Percentiles rank a stretch among this genome's conserved stretches.
Evolutionary conservation across 2,888 invertebrate genomes (phyloP).

Genomic region (Schrankia costaestrigalis): DNA sequence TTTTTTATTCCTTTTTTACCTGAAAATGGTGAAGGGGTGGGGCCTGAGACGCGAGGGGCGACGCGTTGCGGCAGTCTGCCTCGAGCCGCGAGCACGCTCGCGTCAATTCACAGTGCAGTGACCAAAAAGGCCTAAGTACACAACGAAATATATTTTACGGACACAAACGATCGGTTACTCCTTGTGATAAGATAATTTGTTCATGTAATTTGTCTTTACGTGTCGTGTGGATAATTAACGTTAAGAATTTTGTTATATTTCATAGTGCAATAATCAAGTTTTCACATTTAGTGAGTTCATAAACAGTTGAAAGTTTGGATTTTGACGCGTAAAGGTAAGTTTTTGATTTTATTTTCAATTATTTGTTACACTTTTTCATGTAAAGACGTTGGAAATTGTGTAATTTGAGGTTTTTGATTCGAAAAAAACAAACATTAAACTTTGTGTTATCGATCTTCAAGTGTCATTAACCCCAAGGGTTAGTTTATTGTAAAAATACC

Average conservation of each 20-base stretch:
- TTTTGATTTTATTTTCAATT: constrained; percentile 12
- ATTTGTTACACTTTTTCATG: constrained; percentile 1
- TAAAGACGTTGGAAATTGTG: neutral
- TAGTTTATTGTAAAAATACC: constrained; percentile 1
- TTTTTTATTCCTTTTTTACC: constrained; percentile 60
- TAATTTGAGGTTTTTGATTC: constrained; percentile 1
- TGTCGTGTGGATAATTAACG: constrained; percentile 53
- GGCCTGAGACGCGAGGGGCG: constrained; percentile 56
- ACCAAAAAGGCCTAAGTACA: constrained; percentile 42
- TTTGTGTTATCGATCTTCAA: constrained; percentile 7
- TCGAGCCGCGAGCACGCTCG: constrained; percentile 50
- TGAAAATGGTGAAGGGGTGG: constrained; percentile 57
- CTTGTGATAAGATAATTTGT: constrained; percentile 57
- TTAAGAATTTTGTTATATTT: constrained; percentile 22
- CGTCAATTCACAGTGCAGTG: constrained; percentile 36
- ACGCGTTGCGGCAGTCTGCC: constrained; percentile 63
- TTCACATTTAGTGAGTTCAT: constrained; percentile 46
- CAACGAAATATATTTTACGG: constrained; percentile 35
- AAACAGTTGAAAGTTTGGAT: constrained; percentile 58
- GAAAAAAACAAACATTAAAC: constrained; percentile 3
- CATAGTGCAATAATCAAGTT: constrained; percentile 49
- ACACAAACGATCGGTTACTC: constrained; percentile 34
- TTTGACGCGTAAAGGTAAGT: constrained; percentile 62
- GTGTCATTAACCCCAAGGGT: constrained; percentile 11
- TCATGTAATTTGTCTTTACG: constrained; percentile 52